Evolutionary conservation across 2,113 vertebrate genomes (phyloP).

Genomic region (Fulmarus glacialis): DNA sequence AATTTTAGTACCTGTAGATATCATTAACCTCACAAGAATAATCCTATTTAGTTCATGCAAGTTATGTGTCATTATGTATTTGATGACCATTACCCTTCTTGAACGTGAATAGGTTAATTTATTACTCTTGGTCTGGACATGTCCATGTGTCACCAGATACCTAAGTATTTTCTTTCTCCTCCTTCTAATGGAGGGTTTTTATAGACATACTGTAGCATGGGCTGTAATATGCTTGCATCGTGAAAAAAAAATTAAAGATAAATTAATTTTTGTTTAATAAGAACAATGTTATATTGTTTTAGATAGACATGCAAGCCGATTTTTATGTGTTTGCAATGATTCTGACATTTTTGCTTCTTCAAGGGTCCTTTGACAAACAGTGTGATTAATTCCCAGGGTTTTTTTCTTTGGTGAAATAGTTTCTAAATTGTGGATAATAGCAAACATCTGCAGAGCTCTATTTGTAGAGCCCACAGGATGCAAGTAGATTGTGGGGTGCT

Average conservation of each 20-base stretch:
- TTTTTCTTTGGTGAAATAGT: conserved; percentile 15
- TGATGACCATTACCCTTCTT: background rate
- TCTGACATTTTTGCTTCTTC: background rate
- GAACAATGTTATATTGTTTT: background rate
- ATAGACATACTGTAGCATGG: background rate
- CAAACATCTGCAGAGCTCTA: conserved; percentile 46
- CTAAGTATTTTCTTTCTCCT: background rate
- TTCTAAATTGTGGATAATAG: conserved; percentile 45
- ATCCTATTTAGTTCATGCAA: background rate
- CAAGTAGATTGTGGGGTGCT: conserved; percentile 32
- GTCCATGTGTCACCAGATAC: background rate
- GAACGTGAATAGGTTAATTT: background rate
- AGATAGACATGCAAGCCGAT: background rate
- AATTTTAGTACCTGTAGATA: background rate
- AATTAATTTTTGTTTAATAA: background rate
- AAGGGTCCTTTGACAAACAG: background rate
- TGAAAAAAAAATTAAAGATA: background rate
- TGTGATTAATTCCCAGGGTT: background rate
- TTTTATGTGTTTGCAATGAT: background rate
- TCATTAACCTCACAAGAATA: background rate
- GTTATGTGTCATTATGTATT: background rate
- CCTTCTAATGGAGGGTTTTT: background rate
- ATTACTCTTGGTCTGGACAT: background rate
- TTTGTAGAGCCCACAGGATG: conserved; percentile 45
- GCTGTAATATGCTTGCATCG: background rate